Evolutionary conservation across 2,888 invertebrate genomes (phyloP).

Genomic region (Ariolimax columbianus): DNA sequence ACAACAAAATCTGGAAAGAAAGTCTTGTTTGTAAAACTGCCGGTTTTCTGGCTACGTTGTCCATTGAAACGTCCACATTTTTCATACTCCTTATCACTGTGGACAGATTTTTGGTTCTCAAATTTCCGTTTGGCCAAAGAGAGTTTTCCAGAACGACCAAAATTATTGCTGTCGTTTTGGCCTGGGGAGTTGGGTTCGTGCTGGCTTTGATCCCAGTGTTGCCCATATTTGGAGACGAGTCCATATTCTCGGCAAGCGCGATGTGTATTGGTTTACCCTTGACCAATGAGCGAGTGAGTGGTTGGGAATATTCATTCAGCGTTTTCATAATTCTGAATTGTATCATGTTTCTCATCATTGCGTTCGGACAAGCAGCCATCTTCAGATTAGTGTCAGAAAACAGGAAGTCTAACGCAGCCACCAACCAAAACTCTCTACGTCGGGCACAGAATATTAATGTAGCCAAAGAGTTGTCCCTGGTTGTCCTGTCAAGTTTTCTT

Average conservation of each 20-base stretch:
- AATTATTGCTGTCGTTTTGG: constrained; percentile 56
- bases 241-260: constrained; percentile 54
- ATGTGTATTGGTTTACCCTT: constrained; percentile 76
- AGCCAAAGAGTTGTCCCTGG: constrained; percentile 69
- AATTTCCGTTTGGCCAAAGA: constrained; percentile 77
- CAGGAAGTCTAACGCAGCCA: constrained; percentile 74
- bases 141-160: constrained; percentile 62
- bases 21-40: constrained; percentile 13
- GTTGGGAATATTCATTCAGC: no score
- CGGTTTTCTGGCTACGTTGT: no score
- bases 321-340: no score
- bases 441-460: constrained; percentile 61
- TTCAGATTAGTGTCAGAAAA: constrained; percentile 74
- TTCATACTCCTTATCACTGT: no score
- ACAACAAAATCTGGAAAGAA: background rate
- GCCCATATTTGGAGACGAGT: constrained; percentile 60
- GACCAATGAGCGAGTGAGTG: no score
- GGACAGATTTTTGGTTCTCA: no score
- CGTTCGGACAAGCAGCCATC: constrained; percentile 73
- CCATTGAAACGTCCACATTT: no score
- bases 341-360: no score
- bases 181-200: constrained; percentile 71
- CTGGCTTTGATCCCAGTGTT: no score
- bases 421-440: constrained; percentile 50
- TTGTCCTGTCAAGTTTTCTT: constrained; percentile 71